Percentiles rank a stretch among this genome's conserved stretches.
Conservation (phyloP, 92 coral and sea anemone species). For the Zoanthus solanderi region DNA sequence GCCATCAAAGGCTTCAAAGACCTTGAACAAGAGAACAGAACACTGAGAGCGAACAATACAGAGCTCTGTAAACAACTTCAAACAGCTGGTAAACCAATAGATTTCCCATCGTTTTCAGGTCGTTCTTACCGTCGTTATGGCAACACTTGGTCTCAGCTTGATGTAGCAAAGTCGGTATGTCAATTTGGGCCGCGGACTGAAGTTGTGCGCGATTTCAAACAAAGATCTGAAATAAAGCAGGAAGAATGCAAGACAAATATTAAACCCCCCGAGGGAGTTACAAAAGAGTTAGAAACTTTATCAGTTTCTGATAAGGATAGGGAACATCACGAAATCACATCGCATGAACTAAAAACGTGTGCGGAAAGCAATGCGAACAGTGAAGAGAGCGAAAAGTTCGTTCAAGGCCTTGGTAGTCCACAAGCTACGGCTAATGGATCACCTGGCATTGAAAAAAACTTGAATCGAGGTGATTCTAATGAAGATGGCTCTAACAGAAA, state of each 20-base stretch:
- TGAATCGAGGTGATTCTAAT: background rate
- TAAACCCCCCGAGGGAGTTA: background rate
- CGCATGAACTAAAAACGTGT: background rate
- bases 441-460: background rate
- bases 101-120: background rate
- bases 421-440: background rate
- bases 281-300: background rate
- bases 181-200: constrained; percentile 7
- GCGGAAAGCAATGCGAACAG: background rate
- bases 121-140: constrained; percentile 28
- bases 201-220: constrained; percentile 24
- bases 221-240: background rate
- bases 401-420: background rate
- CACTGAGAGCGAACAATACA: constrained; percentile 19
- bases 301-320: background rate
- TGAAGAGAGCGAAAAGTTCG: no score
- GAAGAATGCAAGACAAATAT: background rate
- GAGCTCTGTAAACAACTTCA: constrained; percentile 33
- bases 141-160: constrained; percentile 20
- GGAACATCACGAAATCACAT: background rate
- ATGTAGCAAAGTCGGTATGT: background rate
- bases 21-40: constrained; percentile 37
- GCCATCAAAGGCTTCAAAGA: constrained; percentile 20
- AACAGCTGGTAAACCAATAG: constrained; percentile 21
- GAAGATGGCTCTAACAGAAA: background rate